phyloP scores from a whole-genome alignment of 2,888 invertebrate genomes.

The Megastigmus dorsalis region DNA sequence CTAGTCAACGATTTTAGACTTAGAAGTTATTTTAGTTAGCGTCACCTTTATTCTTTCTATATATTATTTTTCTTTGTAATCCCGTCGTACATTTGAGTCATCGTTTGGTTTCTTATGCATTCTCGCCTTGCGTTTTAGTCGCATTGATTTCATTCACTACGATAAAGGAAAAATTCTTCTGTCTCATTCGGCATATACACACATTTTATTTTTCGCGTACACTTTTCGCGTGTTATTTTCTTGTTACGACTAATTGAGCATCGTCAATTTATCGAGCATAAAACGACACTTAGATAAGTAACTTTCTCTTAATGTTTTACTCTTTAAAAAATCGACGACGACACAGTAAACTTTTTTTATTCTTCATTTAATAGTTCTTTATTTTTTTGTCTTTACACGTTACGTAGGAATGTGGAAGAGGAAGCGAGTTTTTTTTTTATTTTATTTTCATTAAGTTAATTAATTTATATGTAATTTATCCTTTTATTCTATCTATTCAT shows the following conservation, averaged over 20 bases:
- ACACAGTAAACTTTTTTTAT: conserved; percentile 29
- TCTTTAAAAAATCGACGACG: conserved; percentile 45
- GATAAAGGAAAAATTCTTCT: conserved; percentile 5
- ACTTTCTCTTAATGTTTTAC: conserved; percentile 20
- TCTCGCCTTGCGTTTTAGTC: not conserved
- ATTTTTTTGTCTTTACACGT: conserved; percentile 38
- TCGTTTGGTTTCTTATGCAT: not conserved
- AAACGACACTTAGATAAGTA: conserved; percentile 45
- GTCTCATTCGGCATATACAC: not conserved
- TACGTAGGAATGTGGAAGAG: conserved; percentile 54
- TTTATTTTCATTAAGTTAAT: conserved; percentile 12
- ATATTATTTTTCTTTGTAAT: not conserved
- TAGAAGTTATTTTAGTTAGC: conserved; percentile 9
- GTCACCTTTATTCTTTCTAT: conserved; percentile 13
- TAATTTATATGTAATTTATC: conserved; percentile 17
- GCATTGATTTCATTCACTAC: not conserved
- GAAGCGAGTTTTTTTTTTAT: conserved; percentile 44
- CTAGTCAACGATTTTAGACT: conserved; percentile 35
- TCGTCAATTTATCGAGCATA: conserved; percentile 45
- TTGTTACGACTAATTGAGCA: conserved; percentile 34
- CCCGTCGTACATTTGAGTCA: not conserved
- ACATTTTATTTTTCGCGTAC: not conserved
- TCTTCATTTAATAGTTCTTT: conserved; percentile 33
- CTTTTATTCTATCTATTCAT: conserved; percentile 19
- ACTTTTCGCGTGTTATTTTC: not conserved